Percentiles rank a stretch among this genome's conserved stretches.
phyloP scores from a whole-genome alignment of 2,888 invertebrate species.

The Ernsta delagoae region DNA sequence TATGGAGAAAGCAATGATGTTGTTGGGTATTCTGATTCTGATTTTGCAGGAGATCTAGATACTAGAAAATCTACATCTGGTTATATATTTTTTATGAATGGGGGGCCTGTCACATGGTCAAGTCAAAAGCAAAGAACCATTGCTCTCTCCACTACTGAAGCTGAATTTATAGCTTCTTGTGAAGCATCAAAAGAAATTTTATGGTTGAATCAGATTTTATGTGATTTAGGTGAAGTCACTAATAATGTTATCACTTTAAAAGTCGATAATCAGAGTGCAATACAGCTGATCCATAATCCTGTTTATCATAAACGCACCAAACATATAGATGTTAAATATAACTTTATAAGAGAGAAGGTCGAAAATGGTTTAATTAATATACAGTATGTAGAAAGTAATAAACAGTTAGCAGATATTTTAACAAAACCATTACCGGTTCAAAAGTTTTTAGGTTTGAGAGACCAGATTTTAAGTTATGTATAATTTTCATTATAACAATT shows the following conservation, averaged over 20 bases:
- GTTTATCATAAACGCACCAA: slow-evolving; percentile 7
- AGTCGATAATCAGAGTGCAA: slow-evolving; percentile 14
- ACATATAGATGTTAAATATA: slow-evolving; percentile 8
- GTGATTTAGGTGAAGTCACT: not conserved
- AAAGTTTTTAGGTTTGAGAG: slow-evolving; percentile 4
- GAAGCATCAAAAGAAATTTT: slow-evolving; percentile 38
- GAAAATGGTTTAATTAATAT: not conserved
- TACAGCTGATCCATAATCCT: not conserved
- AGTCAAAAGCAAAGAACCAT: slow-evolving; percentile 39
- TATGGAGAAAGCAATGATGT: slow-evolving; percentile 37
- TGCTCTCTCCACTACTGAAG: slow-evolving; percentile 25
- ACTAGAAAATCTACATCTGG: slow-evolving; percentile 40
- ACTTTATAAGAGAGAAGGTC: slow-evolving; percentile 6
- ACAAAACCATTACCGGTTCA: not conserved
- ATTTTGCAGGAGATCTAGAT: slow-evolving; percentile 39
- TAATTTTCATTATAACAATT: not conserved
- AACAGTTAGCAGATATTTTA: not conserved
- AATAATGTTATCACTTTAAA: slow-evolving; percentile 3
- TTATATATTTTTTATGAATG: slow-evolving; percentile 40
- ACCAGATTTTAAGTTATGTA: slow-evolving; percentile 1
- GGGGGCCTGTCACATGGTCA: slow-evolving; percentile 38
- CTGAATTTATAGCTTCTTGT: slow-evolving; percentile 40
- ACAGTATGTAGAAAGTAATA: not conserved
- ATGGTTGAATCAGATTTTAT: slow-evolving; percentile 37
- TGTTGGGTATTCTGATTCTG: slow-evolving; percentile 37